Percentiles rank a stretch among this genome's conserved stretches.
Conservation (phyloP, 2,888 invertebrate species). For the Amitus sp. region DNA sequence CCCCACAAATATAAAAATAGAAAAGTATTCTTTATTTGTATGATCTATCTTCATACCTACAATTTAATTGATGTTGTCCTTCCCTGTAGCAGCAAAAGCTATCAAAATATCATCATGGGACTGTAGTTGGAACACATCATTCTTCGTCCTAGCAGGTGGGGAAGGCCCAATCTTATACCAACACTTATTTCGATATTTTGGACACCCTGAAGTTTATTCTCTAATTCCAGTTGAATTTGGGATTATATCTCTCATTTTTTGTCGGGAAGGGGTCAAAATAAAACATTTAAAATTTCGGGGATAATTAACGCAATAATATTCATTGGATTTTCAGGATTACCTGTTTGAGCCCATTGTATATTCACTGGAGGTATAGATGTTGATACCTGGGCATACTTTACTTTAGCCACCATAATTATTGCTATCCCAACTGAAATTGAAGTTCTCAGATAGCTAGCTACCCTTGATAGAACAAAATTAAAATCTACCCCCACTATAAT, state of each 20-base stretch:
- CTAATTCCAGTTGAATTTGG: constrained; percentile 87
- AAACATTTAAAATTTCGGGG: constrained; percentile 77
- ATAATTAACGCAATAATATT: constrained; percentile 88
- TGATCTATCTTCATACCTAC: constrained; percentile 78
- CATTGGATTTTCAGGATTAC: constrained; percentile 84
- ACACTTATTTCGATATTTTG: constrained; percentile 55
- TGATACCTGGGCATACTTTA: constrained; percentile 86
- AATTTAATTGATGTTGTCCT: constrained; percentile 72
- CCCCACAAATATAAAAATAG: constrained; percentile 45
- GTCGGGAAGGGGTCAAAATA: constrained; percentile 79
- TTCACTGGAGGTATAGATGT: constrained; percentile 87
- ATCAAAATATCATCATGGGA: constrained; percentile 83
- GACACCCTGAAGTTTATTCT: constrained; percentile 86
- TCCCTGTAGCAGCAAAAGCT: constrained; percentile 82
- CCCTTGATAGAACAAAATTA: constrained; percentile 73
- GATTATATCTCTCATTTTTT: constrained; percentile 81
- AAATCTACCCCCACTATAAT: constrained; percentile 70
- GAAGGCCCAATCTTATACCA: constrained; percentile 70
- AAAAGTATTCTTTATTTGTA: constrained; percentile 76
- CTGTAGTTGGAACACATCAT: constrained; percentile 83
- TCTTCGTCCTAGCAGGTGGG: constrained; percentile 83
- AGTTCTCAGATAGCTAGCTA: constrained; percentile 81
- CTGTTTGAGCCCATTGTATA: constrained; percentile 88
- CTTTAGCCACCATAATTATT: constrained; percentile 88
- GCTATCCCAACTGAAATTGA: constrained; percentile 87